A percentile compares a stretch with the other conserved stretches of the same genome.
These are phyloP conservation scores for Laothoe populi DNA, from an alignment of 2,888 invertebrate species.

Conservation along the genomic window DNA sequence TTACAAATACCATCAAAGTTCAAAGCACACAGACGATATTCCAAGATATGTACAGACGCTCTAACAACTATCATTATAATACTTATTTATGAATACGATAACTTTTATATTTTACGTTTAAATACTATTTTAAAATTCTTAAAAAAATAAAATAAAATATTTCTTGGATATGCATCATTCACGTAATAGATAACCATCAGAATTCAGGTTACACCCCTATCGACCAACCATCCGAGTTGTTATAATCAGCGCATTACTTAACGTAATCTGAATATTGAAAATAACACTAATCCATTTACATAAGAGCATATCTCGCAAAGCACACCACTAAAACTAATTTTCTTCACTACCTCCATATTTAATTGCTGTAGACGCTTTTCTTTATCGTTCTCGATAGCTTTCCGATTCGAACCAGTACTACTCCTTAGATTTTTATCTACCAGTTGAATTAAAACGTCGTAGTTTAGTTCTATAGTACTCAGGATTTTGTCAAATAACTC, in stretches of 20 bases:
- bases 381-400: slow-evolving; percentile 24
- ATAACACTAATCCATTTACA: too few species aligned
- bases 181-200: background rate
- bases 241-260: background rate
- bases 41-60: slow-evolving; percentile 22
- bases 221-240: background rate
- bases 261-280: too few species aligned
- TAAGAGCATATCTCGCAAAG: slow-evolving; percentile 1
- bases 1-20: slow-evolving; percentile 18
- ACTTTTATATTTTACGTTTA: slow-evolving; percentile 22
- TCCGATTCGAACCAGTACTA: background rate
- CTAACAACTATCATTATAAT: slow-evolving; percentile 17
- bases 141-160: slow-evolving; percentile 9
- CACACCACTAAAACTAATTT: slow-evolving; percentile 8
- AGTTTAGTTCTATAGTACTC: background rate
- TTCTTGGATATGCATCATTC: slow-evolving; percentile 12
- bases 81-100: slow-evolving; percentile 16
- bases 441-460: background rate
- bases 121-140: slow-evolving; percentile 15
- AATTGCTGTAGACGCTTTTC: slow-evolving; percentile 8
- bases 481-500: background rate
- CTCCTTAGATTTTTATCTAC: background rate
- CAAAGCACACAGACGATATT: slow-evolving; percentile 19
- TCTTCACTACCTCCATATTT: background rate
- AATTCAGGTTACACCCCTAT: background rate